Base-by-base conservation (phyloP, 2,888 invertebrate genomes). In the Tinea pellionella region DNA sequence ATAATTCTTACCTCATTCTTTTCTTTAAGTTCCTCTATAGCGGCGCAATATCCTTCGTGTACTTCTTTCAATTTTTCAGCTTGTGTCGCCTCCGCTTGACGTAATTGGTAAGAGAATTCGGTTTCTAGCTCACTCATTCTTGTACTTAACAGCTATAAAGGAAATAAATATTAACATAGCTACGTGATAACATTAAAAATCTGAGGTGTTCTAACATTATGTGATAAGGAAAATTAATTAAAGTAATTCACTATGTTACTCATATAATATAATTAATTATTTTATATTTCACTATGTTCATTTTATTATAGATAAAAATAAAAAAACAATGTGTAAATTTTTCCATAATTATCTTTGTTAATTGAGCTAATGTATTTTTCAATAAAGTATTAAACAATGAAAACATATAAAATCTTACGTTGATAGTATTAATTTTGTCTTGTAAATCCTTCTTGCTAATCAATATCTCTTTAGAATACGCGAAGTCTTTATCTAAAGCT, bases 51-150 rank as follows among this genome's bases (percentile, higher is more conserved):
- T 37, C 92, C 93, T 63, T 92, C 91, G 67, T 96, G 96, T 1
- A 96, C 90, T 65, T 95, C 94, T 64, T 92, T 92, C 65, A 96
- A 80, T 72, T 93, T 94, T 64, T 95, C 93, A 8, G 93, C 92
- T 72, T 96, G 93, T 13, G 92, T 86, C 59, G 94, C 92, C 70
- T 96, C 92, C 42, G 90, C 92, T 78, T 96, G 93, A 24, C 94
- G 89, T 67, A 95, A 88, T 74, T 96, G 95, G 72, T 96, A 97
- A 0, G 93, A 91, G 70, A 95, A 95, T 74, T 97, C 97, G 12
- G 94, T 93, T 71, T 95, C 93, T 66, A 96, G 84, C 75, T 98
- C 96, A 64, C 92, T 92, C 73, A 97, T 91, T 59, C 96, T 89
- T 18, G 92, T 89, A 65, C 90, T 91, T 24, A 93, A 74, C 62